Percentiles rank a stretch among this genome's conserved stretches.
Conservation (phyloP, 2,113 vertebrate species). For the Silurus glanis region DNA sequence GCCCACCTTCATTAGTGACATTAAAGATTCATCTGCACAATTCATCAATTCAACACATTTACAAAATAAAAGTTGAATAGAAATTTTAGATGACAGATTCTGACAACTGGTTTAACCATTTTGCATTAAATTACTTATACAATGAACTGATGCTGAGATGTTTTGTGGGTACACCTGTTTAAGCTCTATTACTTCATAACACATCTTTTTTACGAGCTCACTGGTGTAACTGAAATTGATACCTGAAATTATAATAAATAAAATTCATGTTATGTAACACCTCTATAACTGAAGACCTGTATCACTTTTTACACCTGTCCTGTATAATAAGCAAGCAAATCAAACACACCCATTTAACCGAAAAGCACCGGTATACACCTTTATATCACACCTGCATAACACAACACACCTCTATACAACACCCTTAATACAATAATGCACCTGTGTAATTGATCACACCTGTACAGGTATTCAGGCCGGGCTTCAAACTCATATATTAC, state of each 20-base stretch:
- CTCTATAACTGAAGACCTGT: not conserved
- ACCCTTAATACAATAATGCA: not conserved
- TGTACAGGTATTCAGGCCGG: not conserved
- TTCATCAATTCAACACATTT: no score
- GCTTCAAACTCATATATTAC: not conserved
- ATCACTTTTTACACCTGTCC: not conserved
- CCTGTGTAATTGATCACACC: not conserved
- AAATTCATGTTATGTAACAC: not conserved
- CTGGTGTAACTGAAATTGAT: no score
- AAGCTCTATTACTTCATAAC: not conserved
- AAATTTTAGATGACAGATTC: no score
- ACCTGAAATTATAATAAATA: not conserved
- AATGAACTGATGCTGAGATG: no score
- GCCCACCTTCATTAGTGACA: no score
- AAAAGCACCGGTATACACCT: not conserved
- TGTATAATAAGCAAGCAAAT: not conserved
- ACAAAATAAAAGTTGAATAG: no score
- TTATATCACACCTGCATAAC: not conserved
- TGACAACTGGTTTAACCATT: no score
- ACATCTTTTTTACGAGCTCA: not conserved
- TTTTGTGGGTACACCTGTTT: not conserved
- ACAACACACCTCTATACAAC: not conserved
- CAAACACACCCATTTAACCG: not conserved
- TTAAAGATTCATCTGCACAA: no score
- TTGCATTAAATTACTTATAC: no score